phyloP scores from a whole-genome alignment of 1,140 invertebrate species.

The Drepana arcuata region DNA sequence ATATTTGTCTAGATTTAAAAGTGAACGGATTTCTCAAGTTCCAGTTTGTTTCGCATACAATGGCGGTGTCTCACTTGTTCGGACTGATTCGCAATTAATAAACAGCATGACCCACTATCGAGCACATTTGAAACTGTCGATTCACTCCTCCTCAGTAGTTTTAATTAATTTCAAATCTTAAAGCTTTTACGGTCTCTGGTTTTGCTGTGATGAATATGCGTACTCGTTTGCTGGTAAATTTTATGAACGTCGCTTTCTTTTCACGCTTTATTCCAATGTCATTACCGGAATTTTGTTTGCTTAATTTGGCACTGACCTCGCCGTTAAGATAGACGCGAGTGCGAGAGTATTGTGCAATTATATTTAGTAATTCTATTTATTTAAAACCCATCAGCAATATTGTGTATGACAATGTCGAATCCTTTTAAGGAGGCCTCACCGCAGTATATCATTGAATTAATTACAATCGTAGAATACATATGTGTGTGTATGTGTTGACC shows the following conservation, averaged over 20 bases:
- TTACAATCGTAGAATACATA: slow-evolving; percentile 6
- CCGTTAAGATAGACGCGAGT: too few species aligned
- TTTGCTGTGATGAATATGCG: slow-evolving; percentile 25
- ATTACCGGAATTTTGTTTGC: slow-evolving; percentile 13
- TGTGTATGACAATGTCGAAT: too few species aligned
- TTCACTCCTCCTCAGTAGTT: slow-evolving; percentile 33
- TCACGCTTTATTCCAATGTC: slow-evolving; percentile 24
- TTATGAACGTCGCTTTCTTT: slow-evolving; percentile 40
- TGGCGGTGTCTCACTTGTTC: slow-evolving; percentile 43
- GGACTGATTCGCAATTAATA: slow-evolving; percentile 57
- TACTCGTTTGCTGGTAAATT: slow-evolving; percentile 22
- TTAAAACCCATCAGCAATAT: too few species aligned
- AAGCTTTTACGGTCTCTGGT: slow-evolving; percentile 27
- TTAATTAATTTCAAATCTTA: slow-evolving; percentile 49
- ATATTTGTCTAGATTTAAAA: slow-evolving; percentile 23
- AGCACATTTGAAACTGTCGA: slow-evolving; percentile 32
- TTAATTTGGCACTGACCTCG: too few species aligned
- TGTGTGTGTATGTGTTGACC: too few species aligned
- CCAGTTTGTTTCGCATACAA: slow-evolving; percentile 53
- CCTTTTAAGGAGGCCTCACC: too few species aligned
- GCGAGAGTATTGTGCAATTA: too few species aligned
- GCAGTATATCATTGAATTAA: slow-evolving; percentile 23
- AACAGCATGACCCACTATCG: slow-evolving; percentile 51
- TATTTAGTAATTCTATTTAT: too few species aligned
- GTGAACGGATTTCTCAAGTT: slow-evolving; percentile 52